Base-by-base conservation (phyloP, 2,888 invertebrate species). In the Brenthis hecate region DNA sequence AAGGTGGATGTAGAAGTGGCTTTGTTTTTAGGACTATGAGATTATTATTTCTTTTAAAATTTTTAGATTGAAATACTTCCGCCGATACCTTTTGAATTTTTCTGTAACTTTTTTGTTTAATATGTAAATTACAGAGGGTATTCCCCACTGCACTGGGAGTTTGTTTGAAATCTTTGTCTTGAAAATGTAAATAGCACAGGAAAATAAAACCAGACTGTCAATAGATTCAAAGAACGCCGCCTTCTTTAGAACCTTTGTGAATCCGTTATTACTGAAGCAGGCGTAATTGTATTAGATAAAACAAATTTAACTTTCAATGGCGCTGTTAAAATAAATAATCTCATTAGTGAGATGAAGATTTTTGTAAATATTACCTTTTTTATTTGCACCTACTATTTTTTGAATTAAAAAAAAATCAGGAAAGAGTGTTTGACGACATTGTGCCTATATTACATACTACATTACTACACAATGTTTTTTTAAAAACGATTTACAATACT, bases 201-300 rank as follows among this genome's bases (percentile, higher is more conserved):
- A 56, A 63, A 32, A 60, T 63, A 66, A 69, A 55, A 60, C 65
- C 65, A 62, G 47, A 57, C 43, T 57, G 13, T 47, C 23, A 60
- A 53, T 56, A 55, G 51, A 14, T 47, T 60, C 56, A 70, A 63
- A 68, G 65, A 56, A 53, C 47, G 43, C 68, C 70, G 69, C 60
- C 53, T 43, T 6, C 53, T 36, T n/a, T 67, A 63, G n/a, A 72
- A 63, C 67, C 55, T 70, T 68, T 56, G 57, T 57, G 60, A 69
- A 68, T 64, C 60, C 57, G 50, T 66, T 66, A 56, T 67, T 54
- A 55, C 43, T 53, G 60, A 23, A 19, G 13, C 55, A 58, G 28
- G 55, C 32, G 13, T 71, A 68, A 68, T 71, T 68, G 68, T 71
- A 68, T 71, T 66, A 68, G 23, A 65, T 16, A 51, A 63, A 68